Conservation (phyloP, 2,113 vertebrate genomes). For the Passerina amoena region DNA sequence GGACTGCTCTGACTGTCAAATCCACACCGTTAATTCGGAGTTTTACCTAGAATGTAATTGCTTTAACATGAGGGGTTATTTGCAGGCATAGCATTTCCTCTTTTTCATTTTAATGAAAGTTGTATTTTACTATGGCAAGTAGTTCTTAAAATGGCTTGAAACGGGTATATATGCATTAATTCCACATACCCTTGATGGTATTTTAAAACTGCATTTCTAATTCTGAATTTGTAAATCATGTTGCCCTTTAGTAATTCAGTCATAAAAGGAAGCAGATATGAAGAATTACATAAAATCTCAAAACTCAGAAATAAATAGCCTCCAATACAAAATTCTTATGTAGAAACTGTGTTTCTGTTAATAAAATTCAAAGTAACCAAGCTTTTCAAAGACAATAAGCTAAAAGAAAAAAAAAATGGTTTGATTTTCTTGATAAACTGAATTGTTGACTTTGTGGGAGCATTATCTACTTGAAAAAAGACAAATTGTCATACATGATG, state of each 20-base stretch:
- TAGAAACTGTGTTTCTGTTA: background rate
- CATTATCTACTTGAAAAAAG: background rate
- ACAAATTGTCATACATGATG: background rate
- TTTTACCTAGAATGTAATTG: background rate
- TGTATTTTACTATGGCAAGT: background rate
- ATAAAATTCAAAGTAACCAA: background rate
- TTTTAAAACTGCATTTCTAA: background rate
- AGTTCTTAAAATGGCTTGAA: background rate
- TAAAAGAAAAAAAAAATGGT: background rate
- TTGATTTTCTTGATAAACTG: background rate
- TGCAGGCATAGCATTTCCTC: fast-evolving
- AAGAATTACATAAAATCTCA: background rate
- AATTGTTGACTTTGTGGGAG: background rate
- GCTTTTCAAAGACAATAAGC: background rate
- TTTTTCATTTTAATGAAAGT: background rate
- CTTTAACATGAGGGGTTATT: background rate
- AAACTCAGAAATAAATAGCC: background rate
- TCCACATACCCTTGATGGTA: background rate
- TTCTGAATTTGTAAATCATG: background rate
- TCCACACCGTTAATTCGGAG: background rate
- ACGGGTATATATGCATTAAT: background rate
- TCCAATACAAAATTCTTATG: background rate
- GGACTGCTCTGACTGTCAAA: background rate
- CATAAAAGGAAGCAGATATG: background rate
- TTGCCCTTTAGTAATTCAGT: background rate